A percentile compares a stretch with the other conserved stretches of the same genome.
phyloP scores from a whole-genome alignment of 1,140 invertebrate species.

The Drosophila kohkoa region DNA sequence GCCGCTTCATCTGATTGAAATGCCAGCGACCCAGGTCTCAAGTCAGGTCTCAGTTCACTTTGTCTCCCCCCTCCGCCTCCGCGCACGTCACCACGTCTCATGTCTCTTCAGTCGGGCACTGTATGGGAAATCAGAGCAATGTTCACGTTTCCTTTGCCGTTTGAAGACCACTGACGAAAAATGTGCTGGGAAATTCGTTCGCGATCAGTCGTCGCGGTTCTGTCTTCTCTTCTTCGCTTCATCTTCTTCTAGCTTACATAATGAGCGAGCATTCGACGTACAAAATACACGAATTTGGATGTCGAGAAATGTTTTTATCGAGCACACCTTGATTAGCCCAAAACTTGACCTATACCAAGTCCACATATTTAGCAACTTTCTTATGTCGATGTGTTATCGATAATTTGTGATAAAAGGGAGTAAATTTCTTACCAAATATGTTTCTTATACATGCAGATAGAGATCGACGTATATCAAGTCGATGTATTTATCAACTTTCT shows the following conservation, averaged over 20 bases:
- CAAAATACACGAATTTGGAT: slow-evolving; percentile 5
- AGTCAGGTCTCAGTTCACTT: slow-evolving; percentile 14
- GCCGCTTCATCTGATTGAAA: slow-evolving; percentile 69
- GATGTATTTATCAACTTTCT: too few species aligned
- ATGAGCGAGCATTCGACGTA: slow-evolving; percentile 23
- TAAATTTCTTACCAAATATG: too few species aligned
- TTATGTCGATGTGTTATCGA: too few species aligned
- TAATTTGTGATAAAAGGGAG: too few species aligned
- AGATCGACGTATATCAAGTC: too few species aligned
- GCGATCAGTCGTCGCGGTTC: background rate
- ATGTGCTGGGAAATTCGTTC: slow-evolving; percentile 38
- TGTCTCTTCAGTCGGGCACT: slow-evolving; percentile 40
- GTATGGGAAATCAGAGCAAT: slow-evolving; percentile 55
- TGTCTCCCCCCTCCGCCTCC: background rate
- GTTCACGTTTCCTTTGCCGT: slow-evolving; percentile 19
- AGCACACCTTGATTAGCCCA: background rate
- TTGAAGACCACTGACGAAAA: slow-evolving; percentile 19
- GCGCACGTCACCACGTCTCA: background rate
- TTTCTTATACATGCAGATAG: too few species aligned
- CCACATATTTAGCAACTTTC: too few species aligned
- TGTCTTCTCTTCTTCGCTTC: background rate
- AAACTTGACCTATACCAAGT: too few species aligned
- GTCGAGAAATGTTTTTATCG: background rate
- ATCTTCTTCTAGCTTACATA: background rate
- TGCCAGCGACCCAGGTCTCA: slow-evolving; percentile 58